Percentiles rank a stretch among this genome's conserved stretches.
Conservation (phyloP, 2,113 vertebrate genomes). For the Meriones unguiculatus region DNA sequence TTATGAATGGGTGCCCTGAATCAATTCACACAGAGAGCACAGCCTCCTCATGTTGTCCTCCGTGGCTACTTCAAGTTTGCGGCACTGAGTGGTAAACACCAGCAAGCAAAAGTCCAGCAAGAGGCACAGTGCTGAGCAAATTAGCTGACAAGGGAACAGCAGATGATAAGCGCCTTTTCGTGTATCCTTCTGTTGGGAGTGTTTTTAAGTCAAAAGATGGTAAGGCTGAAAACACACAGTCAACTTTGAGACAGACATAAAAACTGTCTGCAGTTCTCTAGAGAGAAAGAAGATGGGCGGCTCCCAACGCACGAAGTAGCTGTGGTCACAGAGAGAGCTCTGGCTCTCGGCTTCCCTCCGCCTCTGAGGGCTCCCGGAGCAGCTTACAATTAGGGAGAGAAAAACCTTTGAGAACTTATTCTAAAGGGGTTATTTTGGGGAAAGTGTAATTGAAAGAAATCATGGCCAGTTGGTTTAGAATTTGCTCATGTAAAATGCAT, state of each 20-base stretch:
- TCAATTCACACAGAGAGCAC: slow-evolving; percentile 58
- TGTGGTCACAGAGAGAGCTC: slow-evolving; percentile 53
- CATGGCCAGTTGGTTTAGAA: slow-evolving; percentile 63
- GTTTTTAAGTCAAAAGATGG: slow-evolving; percentile 39
- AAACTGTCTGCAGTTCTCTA: slow-evolving; percentile 27
- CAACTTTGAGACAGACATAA: slow-evolving; percentile 72
- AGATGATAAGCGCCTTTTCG: slow-evolving; percentile 26
- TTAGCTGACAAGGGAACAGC: background rate
- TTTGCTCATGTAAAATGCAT: slow-evolving; percentile 76
- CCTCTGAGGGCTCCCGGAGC: slow-evolving; percentile 4
- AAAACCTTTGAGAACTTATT: slow-evolving; percentile 66
- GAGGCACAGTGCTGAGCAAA: background rate
- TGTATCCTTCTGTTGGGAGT: background rate
- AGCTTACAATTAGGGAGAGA: slow-evolving; percentile 52
- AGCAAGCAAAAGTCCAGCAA: background rate
- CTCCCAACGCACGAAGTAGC: slow-evolving; percentile 52
- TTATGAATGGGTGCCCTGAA: background rate
- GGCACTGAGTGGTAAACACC: slow-evolving; percentile 72
- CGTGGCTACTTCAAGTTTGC: slow-evolving; percentile 11
- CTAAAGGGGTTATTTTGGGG: slow-evolving; percentile 64
- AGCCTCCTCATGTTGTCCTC: slow-evolving; percentile 59
- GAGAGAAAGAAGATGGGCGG: slow-evolving; percentile 59
- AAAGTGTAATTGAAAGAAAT: slow-evolving; percentile 69
- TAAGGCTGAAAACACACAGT: slow-evolving; percentile 60
- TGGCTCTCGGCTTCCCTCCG: background rate